phyloP scores from a whole-genome alignment of 2,113 vertebrate species.

The Tetraodon nigroviridis region DNA sequence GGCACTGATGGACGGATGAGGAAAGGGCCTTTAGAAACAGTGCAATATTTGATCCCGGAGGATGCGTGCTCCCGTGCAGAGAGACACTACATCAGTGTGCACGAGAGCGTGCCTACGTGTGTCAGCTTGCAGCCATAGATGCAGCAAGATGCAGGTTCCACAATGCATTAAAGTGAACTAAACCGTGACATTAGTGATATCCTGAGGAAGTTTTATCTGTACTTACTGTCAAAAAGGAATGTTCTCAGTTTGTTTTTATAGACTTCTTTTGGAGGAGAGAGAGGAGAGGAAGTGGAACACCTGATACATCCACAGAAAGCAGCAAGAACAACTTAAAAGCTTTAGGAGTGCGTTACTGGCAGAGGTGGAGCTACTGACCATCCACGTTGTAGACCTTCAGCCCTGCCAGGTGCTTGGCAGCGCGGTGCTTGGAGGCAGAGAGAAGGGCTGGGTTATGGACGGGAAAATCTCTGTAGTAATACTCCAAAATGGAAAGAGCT shows the following conservation, averaged over 20 bases:
- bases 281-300: neutral
- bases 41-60: conserved; percentile 22
- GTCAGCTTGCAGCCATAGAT: neutral
- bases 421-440: conserved; percentile 84
- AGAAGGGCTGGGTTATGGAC: conserved; percentile 87
- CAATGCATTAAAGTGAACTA: conserved; percentile 25
- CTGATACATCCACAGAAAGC: neutral
- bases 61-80: conserved; percentile 14
- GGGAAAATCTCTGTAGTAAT: conserved; percentile 93
- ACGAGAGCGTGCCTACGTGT: neutral
- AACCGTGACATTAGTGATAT: conserved; percentile 34
- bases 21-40: conserved; percentile 25
- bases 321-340: neutral
- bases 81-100: conserved; percentile 15
- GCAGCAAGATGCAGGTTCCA: conserved; percentile 13
- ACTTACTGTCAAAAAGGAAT: conserved; percentile 76
- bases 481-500: conserved; percentile 89
- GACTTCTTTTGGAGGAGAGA: conserved; percentile 56
- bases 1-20: conserved; percentile 19
- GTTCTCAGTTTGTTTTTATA: conserved; percentile 78
- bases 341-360: neutral
- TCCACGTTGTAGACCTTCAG: conserved; percentile 94
- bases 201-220: conserved; percentile 37
- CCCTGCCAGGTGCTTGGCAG: conserved; percentile 88
- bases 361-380: conserved; percentile 72